These are phyloP conservation scores for Sympetrum striolatum DNA, from an alignment of 2,888 invertebrate species.

Conservation along the genomic window DNA sequence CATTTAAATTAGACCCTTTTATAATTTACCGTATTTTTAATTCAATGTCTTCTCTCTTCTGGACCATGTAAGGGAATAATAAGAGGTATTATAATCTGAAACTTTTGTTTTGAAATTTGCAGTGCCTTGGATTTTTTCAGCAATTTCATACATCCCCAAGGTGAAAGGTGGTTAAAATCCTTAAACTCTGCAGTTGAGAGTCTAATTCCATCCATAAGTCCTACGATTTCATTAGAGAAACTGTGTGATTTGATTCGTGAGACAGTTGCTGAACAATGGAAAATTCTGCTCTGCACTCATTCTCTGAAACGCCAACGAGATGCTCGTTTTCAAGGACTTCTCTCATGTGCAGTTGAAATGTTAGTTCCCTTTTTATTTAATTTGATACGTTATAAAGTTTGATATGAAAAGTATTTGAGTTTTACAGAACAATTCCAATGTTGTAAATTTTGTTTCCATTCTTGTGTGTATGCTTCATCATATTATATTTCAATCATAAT, in stretches of 20 bases:
- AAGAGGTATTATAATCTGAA: too few relatives aligned
- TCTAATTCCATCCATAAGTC: background rate
- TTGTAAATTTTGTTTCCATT: too few relatives aligned
- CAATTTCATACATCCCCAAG: background rate
- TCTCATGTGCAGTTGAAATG: slow-evolving; percentile 47
- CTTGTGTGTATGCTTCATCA: too few relatives aligned
- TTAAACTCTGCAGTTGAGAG: background rate
- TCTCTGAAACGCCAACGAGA: slow-evolving; percentile 46
- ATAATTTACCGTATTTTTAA: too few relatives aligned
- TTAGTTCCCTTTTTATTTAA: slow-evolving; percentile 14
- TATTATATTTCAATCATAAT: too few relatives aligned
- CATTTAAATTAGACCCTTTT: background rate
- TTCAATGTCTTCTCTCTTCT: too few relatives aligned
- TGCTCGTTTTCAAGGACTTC: slow-evolving; percentile 45
- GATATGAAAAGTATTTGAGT: background rate
- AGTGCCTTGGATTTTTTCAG: slow-evolving; percentile 44
- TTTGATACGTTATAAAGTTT: background rate
- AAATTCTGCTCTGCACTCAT: slow-evolving; percentile 44
- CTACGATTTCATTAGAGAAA: slow-evolving; percentile 4
- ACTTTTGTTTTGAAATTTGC: background rate
- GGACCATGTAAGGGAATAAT: too few relatives aligned
- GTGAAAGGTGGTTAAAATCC: background rate
- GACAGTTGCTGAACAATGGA: slow-evolving; percentile 44
- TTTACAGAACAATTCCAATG: too few relatives aligned
- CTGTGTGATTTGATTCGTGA: slow-evolving; percentile 39